Percentiles rank a stretch among this genome's conserved stretches.
Conservation (phyloP, 2,797 vertebrate species). For the Xiphophorus birchmanni region DNA sequence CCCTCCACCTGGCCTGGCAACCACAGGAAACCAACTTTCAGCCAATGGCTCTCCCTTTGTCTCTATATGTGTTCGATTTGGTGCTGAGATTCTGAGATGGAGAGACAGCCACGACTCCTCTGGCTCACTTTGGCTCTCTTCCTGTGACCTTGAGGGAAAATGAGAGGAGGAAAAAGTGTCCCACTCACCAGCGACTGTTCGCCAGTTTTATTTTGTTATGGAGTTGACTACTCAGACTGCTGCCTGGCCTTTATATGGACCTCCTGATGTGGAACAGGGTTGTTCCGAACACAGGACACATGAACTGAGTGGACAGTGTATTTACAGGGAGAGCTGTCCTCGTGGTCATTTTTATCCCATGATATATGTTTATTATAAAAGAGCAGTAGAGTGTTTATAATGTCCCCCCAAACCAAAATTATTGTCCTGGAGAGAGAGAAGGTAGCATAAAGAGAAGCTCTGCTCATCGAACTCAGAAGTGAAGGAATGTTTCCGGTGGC, state of each 20-base stretch:
- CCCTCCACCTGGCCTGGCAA: constrained; percentile 17
- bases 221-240: constrained; percentile 57
- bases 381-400: constrained; percentile 63
- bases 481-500: constrained; percentile 20
- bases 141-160: constrained; percentile 37
- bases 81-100: constrained; percentile 60
- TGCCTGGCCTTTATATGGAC: constrained; percentile 60
- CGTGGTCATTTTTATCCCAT: constrained; percentile 53
- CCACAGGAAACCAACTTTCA: constrained; percentile 40
- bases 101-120: constrained; percentile 54
- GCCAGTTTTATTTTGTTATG: constrained; percentile 65
- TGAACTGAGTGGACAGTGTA: constrained; percentile 58
- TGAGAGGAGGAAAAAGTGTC: constrained; percentile 52
- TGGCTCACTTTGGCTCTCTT: constrained; percentile 44
- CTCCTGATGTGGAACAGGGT: constrained; percentile 57
- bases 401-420: constrained; percentile 34
- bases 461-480: constrained; percentile 18
- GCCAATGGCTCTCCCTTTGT: constrained; percentile 49
- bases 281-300: constrained; percentile 47
- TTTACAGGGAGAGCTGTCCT: constrained; percentile 58
- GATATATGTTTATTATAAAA: constrained; percentile 59
- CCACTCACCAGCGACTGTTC: constrained; percentile 76
- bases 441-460: constrained; percentile 17
- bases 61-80: constrained; percentile 80
- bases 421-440: constrained; percentile 47